phyloP scores from a whole-genome alignment of 2,797 vertebrate species.

The Pangasius mekongensis region DNA sequence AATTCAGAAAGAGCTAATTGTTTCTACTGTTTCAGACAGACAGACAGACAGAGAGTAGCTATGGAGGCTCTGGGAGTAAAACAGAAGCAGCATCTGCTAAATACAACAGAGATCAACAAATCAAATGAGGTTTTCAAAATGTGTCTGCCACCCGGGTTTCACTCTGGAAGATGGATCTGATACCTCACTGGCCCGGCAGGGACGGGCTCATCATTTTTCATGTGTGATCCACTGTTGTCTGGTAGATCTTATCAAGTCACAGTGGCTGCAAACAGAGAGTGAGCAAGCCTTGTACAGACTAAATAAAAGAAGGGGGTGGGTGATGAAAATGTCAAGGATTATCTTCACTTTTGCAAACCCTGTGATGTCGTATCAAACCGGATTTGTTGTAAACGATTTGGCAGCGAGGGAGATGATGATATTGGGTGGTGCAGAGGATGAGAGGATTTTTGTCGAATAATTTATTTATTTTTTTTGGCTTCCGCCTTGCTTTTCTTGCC shows the following conservation, averaged over 20 bases:
- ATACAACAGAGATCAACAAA: conserved; percentile 47
- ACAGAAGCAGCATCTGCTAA: conserved; percentile 3
- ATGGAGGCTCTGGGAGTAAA: neutral
- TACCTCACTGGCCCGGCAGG: conserved; percentile 68
- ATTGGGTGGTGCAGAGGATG: conserved; percentile 51
- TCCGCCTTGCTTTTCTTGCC: conserved; percentile 41
- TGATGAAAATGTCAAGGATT: conserved; percentile 81
- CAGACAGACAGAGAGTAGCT: neutral
- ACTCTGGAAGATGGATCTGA: conserved; percentile 74
- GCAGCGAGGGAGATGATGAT: conserved; percentile 63
- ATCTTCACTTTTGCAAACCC: conserved; percentile 75
- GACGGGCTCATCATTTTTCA: conserved; percentile 60
- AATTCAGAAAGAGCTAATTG: neutral
- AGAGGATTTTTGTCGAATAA: conserved; percentile 54
- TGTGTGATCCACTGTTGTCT: conserved; percentile 67
- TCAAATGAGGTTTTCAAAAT: conserved; percentile 73
- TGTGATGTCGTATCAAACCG: conserved; percentile 79
- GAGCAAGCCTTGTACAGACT: conserved; percentile 67
- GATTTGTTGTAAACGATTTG: conserved; percentile 75
- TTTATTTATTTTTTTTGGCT: conserved; percentile 46
- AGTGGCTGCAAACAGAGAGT: conserved; percentile 69
- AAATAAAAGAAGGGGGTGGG: conserved; percentile 70
- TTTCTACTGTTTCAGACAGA: neutral
- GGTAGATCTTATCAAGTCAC: conserved; percentile 77
- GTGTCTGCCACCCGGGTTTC: conserved; percentile 70